Evolutionary conservation across 2,113 vertebrate genomes (phyloP).

Genomic region (Lonchura striata): DNA sequence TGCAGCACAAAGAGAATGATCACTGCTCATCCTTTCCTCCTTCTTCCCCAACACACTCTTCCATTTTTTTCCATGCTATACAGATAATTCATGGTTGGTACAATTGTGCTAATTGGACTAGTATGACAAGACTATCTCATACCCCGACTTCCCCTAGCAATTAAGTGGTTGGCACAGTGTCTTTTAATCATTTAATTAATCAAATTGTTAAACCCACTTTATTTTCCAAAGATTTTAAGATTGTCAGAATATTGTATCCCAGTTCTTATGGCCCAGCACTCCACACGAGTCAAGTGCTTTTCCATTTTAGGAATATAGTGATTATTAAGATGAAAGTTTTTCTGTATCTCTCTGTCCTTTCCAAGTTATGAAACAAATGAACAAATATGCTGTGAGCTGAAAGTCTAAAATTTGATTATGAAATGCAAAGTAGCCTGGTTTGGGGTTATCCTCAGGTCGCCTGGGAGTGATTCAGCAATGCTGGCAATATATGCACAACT

Average conservation of each 20-base stretch:
- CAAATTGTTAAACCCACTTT: background rate
- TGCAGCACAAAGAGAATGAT: background rate
- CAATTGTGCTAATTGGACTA: background rate
- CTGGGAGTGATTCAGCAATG: background rate
- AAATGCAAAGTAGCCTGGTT: background rate
- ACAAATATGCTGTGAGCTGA: background rate
- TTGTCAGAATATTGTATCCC: background rate
- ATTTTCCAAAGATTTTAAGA: background rate
- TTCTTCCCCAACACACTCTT: background rate
- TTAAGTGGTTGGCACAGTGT: background rate
- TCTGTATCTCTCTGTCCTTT: background rate
- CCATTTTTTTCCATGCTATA: background rate
- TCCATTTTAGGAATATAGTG: background rate
- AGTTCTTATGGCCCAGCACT: background rate
- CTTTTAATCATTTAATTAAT: conserved; percentile 6
- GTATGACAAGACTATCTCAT: background rate
- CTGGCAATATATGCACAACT: background rate
- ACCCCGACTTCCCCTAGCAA: background rate
- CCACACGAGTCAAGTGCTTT: background rate
- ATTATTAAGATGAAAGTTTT: background rate
- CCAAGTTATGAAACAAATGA: background rate
- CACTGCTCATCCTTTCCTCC: background rate
- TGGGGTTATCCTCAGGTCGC: background rate
- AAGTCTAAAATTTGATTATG: background rate
- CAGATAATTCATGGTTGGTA: background rate